Base-by-base conservation (phyloP, 2,888 invertebrate genomes). In the Caenorhabditis sulstoni region DNA sequence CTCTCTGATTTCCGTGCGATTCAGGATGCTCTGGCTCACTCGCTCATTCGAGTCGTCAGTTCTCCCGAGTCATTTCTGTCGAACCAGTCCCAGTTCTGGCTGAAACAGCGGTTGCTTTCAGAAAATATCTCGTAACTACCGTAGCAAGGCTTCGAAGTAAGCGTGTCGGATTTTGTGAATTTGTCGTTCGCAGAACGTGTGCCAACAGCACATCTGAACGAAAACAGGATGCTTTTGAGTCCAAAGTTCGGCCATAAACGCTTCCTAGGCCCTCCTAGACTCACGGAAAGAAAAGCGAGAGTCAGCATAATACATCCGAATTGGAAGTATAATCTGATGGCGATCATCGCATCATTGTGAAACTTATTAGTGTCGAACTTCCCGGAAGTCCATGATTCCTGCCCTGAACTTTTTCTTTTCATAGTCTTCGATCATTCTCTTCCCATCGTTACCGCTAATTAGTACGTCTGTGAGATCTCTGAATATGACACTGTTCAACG, bases 51-150 rank as follows among this genome's bases (percentile, higher is more conserved):
- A 2, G 90, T 90, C 3, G 91, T 91, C 53, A 92, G 87, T 82
- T 91, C 91, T 14, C 92, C 92, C 22, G 90, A 90, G 78, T 91
- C 90, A 78, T 91, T 90, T n/a, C 87, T 88, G 81, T 91, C 91
- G 84, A 90, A 91, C 91, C 91, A 91, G 8, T 87, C 88, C 79
- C 91, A 90, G 73, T 91, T 91, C 79, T 91, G 91, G 5, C 90
- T 67, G 65, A 39, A 75, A 65, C n/a, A 29, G n/a, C 29, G 8
- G 8, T 20, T 22, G 1, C 16, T 45, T 53, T 53, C 12, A n/a
- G 14, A 47, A 45, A 23, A 16, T 3, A 12, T 22, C 52, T 3
- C 5, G 23, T 16, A 1, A 3, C n/a, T 61, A 66, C 61, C 61
- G 53, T 41, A 73, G 23, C 11, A 71, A 23, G n/a, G 62, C 45